A percentile compares a stretch with the other conserved stretches of the same genome.
phyloP scores from a whole-genome alignment of 2,113 vertebrate species.

The Pseudopodoces humilis region DNA sequence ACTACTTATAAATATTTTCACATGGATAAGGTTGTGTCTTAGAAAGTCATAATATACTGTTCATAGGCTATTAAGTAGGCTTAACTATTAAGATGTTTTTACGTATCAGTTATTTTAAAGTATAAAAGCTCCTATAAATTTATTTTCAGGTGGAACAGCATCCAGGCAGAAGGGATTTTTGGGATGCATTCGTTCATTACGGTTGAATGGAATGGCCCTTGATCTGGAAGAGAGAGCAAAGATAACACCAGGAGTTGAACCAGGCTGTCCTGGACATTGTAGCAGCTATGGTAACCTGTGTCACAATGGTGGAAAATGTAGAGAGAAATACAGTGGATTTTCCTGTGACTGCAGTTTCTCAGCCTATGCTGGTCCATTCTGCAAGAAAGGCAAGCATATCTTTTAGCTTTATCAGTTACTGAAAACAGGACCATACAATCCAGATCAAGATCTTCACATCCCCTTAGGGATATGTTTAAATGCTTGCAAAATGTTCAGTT shows the following conservation, averaged over 20 bases:
- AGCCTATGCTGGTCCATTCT: slow-evolving; percentile 86
- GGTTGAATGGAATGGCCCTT: slow-evolving; percentile 86
- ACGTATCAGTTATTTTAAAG: not conserved
- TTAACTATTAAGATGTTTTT: not conserved
- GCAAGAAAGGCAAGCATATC: slow-evolving; percentile 79
- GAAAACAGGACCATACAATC: not conserved
- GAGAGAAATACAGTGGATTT: slow-evolving; percentile 85
- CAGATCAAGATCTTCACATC: not conserved
- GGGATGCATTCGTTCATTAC: slow-evolving; percentile 90
- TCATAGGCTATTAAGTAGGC: not conserved
- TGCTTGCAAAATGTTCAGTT: not conserved
- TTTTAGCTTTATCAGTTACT: not conserved
- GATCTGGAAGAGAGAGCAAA: slow-evolving; percentile 88
- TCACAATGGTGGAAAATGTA: slow-evolving; percentile 84
- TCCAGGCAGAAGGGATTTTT: slow-evolving; percentile 93
- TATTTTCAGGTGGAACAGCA: slow-evolving; percentile 87
- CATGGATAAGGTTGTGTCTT: not conserved
- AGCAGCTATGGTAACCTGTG: slow-evolving; percentile 91
- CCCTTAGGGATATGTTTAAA: not conserved
- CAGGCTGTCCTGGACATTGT: slow-evolving; percentile 91
- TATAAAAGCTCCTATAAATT: not conserved
- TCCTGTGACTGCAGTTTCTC: slow-evolving; percentile 87
- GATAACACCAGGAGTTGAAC: slow-evolving; percentile 88
- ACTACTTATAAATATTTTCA: not conserved
- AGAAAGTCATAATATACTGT: not conserved